A percentile compares a stretch with the other conserved stretches of the same genome.
Evolutionary conservation across 2,797 vertebrate genomes (phyloP).

Genomic region (Merluccius polli): DNA sequence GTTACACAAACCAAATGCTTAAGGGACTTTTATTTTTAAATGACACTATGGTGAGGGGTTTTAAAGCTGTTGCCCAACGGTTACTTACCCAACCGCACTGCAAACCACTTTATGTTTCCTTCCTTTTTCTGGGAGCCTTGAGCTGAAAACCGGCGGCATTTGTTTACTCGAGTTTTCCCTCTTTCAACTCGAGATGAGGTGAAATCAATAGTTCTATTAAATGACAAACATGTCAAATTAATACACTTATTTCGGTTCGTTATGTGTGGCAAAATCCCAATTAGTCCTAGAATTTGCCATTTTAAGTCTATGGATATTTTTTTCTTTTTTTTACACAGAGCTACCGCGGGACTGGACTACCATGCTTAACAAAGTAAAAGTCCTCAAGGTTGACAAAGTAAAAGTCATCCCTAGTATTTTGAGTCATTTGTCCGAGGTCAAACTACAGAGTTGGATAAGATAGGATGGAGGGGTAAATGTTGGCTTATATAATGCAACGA

Average conservation of each 20-base stretch:
- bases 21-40: conserved; percentile 14
- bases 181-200: neutral
- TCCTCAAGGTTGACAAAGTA: neutral
- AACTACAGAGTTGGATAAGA: neutral
- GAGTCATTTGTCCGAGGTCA: neutral
- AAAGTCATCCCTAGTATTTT: neutral
- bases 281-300: neutral
- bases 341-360: neutral
- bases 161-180: neutral
- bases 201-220: neutral
- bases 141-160: neutral
- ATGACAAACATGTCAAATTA: neutral
- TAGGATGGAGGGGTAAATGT: too few species aligned
- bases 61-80: neutral
- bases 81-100: neutral
- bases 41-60: neutral
- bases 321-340: neutral
- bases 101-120: neutral
- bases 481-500: too few species aligned
- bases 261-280: neutral
- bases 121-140: neutral
- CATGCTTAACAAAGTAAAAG: neutral
- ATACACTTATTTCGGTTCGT: neutral
- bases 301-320: neutral
- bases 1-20: conserved; percentile 33